A percentile compares a stretch with the other conserved stretches of the same genome.
Evolutionary conservation across 2,888 invertebrate species (phyloP).

Genomic region (Punctoribates punctum): DNA sequence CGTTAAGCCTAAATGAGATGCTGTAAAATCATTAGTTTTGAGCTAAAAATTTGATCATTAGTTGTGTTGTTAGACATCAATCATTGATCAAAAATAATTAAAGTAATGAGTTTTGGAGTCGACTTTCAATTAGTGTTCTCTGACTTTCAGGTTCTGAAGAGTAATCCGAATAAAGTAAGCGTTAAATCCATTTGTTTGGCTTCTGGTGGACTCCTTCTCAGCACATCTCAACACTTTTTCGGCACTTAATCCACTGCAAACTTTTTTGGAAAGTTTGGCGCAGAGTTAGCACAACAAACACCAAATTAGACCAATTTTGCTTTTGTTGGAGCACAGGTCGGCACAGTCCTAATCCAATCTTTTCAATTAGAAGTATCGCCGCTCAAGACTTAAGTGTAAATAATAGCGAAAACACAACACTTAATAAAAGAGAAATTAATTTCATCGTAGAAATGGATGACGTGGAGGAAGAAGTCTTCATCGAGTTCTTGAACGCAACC

Average conservation of each 20-base stretch:
- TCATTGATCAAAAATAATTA: constrained; percentile 4
- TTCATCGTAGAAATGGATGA: background rate
- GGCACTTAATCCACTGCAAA: background rate
- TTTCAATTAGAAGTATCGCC: constrained; percentile 8
- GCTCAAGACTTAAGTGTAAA: background rate
- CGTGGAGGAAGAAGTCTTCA: too few relatives aligned
- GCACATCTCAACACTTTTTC: too few relatives aligned
- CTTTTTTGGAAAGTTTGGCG: background rate
- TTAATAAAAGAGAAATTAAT: background rate
- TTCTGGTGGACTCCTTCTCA: too few relatives aligned
- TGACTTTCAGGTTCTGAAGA: background rate
- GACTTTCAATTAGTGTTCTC: background rate
- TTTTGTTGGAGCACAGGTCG: background rate
- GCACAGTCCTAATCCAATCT: constrained; percentile 11
- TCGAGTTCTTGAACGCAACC: too few relatives aligned
- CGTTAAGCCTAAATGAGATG: too few relatives aligned
- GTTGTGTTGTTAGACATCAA: background rate
- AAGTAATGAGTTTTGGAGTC: background rate
- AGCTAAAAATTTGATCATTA: too few relatives aligned
- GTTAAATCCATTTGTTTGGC: too few relatives aligned
- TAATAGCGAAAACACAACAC: background rate
- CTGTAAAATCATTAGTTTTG: too few relatives aligned
- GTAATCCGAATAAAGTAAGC: background rate
- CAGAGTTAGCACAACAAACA: background rate
- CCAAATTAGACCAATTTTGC: background rate